Base-by-base conservation (phyloP, 2,888 invertebrate species). In the Resseliella maxima region DNA sequence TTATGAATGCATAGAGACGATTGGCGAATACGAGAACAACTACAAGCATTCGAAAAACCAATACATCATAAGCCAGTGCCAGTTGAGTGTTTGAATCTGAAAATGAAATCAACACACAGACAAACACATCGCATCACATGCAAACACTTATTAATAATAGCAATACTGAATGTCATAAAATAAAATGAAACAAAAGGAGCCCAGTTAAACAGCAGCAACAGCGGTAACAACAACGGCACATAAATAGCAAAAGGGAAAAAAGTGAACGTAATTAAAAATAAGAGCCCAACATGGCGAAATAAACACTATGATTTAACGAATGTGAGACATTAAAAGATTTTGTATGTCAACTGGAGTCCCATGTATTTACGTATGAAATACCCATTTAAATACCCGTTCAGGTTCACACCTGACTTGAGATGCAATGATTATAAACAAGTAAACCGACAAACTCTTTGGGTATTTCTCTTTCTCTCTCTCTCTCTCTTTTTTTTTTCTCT, bases 381-480 rank as follows among this genome's bases (percentile, higher is more conserved):
- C 15, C 72, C 72, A 72, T 72, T 72, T 72, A 72, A 72, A 72
- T 35, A 27, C 72, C n/a, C 59, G 24, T 59, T 59, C 72, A 72
- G 72, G 72, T 72, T 72, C 72, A 72, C 72, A 72, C 72, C 72
- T 72, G 72, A 72, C 72, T 72, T 72, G 72, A 72, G 72, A 31
- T 31, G 72, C 72, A 12, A 72, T 72, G 72, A 72, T 72, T 72
- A 72, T 35, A 72, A 59, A 59, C 59, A 59, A 59, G 59, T 24
- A 59, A n/a, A 59, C 59, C 59, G 24, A 72, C 72, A 72, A 72
- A 72, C 72, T 72, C 72, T 72, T 18, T 2, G 10, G 72, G 72
- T 72, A 31, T 72, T 31, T 72, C 24, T 59, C 24, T 59, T 24
- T n/a, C 24, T n/a, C 59, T 59, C 18, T 72, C 35, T 35, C 31